Conservation (phyloP, 2,888 invertebrate genomes). For the Ophion ventricosus region DNA sequence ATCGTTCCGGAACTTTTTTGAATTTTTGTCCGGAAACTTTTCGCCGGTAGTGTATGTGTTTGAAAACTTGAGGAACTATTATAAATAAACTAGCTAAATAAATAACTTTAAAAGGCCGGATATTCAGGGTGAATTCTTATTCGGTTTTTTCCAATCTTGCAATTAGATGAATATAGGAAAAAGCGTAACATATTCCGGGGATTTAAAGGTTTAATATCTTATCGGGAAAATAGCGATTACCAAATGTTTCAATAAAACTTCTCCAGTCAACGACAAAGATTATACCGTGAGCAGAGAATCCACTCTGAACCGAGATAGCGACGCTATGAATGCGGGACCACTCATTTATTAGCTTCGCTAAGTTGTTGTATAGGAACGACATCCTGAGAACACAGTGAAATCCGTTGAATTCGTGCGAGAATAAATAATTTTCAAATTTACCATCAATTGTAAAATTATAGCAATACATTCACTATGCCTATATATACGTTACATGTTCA, state of each 20-base stretch:
- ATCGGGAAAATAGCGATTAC: not conserved
- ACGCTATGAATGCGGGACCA: not conserved
- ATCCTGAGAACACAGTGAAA: not conserved
- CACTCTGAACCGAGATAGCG: not conserved
- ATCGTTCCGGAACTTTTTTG: no score
- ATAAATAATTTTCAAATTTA: not conserved
- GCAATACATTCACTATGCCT: not conserved
- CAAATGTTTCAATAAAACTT: not conserved
- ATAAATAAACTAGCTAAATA: no score
- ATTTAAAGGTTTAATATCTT: no score
- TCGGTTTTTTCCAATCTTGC: no score
- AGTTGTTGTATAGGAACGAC: not conserved
- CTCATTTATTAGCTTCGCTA: not conserved
- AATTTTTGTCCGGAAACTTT: no score
- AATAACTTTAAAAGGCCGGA: no score
- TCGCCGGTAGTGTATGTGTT: no score
- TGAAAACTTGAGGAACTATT: no score
- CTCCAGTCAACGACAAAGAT: not conserved
- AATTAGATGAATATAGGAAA: no score
- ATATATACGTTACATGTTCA: not conserved
- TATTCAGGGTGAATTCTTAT: no score
- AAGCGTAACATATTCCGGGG: no score
- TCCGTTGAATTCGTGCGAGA: not conserved
- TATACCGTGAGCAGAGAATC: not conserved
- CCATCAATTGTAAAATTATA: not conserved